These are phyloP conservation scores for Phorcus lineatus DNA, from an alignment of 2,888 invertebrate species.

Conservation along the genomic window DNA sequence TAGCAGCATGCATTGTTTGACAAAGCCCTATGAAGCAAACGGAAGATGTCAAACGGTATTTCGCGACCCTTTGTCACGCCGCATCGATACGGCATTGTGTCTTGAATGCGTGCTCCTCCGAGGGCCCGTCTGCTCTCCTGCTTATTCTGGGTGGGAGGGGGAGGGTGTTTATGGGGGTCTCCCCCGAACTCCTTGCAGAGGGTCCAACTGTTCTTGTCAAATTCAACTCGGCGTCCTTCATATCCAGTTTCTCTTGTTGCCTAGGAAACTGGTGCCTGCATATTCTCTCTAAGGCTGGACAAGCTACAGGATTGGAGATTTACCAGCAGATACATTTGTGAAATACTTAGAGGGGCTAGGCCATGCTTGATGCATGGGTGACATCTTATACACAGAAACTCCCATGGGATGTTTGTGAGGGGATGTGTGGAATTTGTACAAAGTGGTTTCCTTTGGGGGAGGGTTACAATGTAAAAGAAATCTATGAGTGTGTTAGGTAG, in stretches of 20 bases:
- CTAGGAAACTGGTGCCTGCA: background rate
- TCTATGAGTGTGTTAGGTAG: too few species aligned
- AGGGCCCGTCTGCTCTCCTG: background rate
- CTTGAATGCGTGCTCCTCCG: background rate
- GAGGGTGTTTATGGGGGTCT: background rate
- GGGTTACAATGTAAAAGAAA: too few species aligned
- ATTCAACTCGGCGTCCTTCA: background rate
- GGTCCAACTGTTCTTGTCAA: constrained; percentile 5
- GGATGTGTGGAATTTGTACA: too few species aligned
- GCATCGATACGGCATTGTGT: constrained; percentile 1
- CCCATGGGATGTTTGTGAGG: too few species aligned
- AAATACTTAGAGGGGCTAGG: too few species aligned
- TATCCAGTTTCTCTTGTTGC: constrained; percentile 10
- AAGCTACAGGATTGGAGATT: too few species aligned
- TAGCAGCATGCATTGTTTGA: background rate
- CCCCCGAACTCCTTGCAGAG: background rate
- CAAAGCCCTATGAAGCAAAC: background rate
- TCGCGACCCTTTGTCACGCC: background rate
- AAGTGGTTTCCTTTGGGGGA: too few species aligned
- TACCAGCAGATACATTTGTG: too few species aligned
- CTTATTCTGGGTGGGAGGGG: background rate
- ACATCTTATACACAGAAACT: too few species aligned
- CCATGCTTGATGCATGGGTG: too few species aligned
- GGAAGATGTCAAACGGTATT: background rate
- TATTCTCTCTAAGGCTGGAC: background rate